Conservation (phyloP, 2,113 vertebrate genomes). For the Triplophysa dalaica region DNA sequence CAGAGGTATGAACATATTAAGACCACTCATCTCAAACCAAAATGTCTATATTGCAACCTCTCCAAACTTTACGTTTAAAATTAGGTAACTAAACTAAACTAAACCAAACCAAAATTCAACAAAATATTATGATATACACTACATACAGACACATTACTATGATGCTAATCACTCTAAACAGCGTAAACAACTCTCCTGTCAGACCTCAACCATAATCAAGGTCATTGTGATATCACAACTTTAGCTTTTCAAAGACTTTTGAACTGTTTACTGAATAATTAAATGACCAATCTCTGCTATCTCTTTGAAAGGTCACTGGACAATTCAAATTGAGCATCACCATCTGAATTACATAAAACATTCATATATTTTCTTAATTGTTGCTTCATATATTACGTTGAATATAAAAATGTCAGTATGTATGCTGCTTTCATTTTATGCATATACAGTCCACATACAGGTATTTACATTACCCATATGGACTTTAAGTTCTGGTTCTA, state of each 20-base stretch:
- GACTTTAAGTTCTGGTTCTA: constrained; percentile 63
- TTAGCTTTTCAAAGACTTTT: not conserved
- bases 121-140: not conserved
- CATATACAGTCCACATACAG: constrained; percentile 67
- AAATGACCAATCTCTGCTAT: not conserved
- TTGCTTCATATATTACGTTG: constrained; percentile 45
- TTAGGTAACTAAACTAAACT: no score
- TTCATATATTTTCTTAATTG: constrained; percentile 23
- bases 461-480: constrained; percentile 71
- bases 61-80: constrained; percentile 48
- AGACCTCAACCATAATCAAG: not conserved
- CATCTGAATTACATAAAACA: constrained; percentile 10
- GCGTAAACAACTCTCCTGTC: not conserved
- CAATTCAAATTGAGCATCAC: not conserved
- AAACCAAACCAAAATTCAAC: not conserved
- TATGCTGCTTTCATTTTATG: constrained; percentile 62
- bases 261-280: not conserved
- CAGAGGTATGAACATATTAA: constrained; percentile 67
- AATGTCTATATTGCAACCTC: constrained; percentile 29
- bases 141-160: constrained; percentile 14
- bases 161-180: not conserved
- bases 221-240: constrained; percentile 1
- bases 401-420: constrained; percentile 56
- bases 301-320: not conserved
- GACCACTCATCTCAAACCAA: constrained; percentile 11